A percentile compares a stretch with the other conserved stretches of the same genome.
Evolutionary conservation across 2,113 vertebrate genomes (phyloP).

Genomic region (Dipodomys merriami): DNA sequence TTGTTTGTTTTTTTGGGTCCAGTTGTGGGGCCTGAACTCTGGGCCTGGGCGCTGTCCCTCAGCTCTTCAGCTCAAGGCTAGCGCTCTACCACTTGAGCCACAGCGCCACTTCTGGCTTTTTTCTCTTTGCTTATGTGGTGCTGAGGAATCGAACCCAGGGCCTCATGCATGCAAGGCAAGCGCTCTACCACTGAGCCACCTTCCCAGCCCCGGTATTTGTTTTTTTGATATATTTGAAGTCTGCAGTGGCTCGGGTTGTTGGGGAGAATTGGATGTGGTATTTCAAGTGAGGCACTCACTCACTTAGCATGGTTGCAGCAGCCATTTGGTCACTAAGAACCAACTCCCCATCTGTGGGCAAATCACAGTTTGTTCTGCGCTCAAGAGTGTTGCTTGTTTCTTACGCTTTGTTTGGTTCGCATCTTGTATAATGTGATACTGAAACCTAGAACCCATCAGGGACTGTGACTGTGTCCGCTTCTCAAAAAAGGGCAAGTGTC

Average conservation of each 20-base stretch:
- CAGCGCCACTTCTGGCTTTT: no score
- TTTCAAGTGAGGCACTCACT: neutral
- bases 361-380: slow-evolving; percentile 1
- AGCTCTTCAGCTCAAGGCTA: no score
- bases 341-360: neutral
- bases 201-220: no score
- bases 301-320: neutral
- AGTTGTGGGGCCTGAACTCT: no score
- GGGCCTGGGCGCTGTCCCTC: no score
- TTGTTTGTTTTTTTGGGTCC: neutral
- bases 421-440: slow-evolving; percentile 31
- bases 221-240: neutral
- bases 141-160: no score
- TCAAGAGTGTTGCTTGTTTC: neutral
- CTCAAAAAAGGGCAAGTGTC: slow-evolving; percentile 69
- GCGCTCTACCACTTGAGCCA: no score
- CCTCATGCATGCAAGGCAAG: no score
- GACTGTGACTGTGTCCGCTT: slow-evolving; percentile 68
- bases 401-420: neutral
- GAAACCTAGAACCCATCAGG: slow-evolving; percentile 64
- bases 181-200: no score
- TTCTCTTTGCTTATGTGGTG: no score
- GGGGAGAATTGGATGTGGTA: neutral
- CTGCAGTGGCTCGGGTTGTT: neutral
- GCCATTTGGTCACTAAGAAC: neutral